Base-by-base conservation (phyloP, 2,888 invertebrate genomes). In the Micoletzkya japonica region DNA sequence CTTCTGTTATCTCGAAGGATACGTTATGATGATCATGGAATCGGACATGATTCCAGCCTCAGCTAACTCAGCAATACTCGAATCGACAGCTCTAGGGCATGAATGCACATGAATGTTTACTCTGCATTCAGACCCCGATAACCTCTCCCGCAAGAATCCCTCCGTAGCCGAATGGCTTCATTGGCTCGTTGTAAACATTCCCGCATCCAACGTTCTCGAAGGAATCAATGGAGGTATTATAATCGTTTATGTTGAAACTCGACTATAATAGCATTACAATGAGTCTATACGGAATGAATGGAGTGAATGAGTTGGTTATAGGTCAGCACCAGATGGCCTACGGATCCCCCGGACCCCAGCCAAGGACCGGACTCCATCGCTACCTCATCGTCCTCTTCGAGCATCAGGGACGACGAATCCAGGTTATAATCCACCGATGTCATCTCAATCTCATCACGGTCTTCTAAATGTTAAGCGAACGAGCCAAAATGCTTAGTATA, bases 131-230 rank as follows among this genome's bases (percentile, higher is more conserved):
- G 85, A 85, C 71, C 85, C 85, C 20, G 85, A 85, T 73, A 85
- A 85, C 61, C 76, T 85, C 60, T 85, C 84, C 7, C 77, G 84
- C 24, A 82, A 84, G 72, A 85, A 85, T 52, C 85, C 85, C 30
- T 80, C 82, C 1, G 85, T 85, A 6, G 85, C 85, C 54, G 85
- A 85, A 71, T 85, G 85, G 85, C 81, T 85, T 32, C 85, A 85
- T 69, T 85, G 85, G 85, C 76, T 85, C 44, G 84, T 81, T 6
- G 74, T 72, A 59, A 85, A 85, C 77, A 85, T 85, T 64, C 85
- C 85, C 24, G 84, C 83, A 37, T 79, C 77, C 74, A 85, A 85
- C 68, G 77, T 85, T 56, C 76, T 80, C 57, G 85, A 85, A 61
- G 85, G 85, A 70, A 82, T 85, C 67, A 85, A 85, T 67, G 84